phyloP scores from a whole-genome alignment of 1,140 invertebrate genomes.

The Heliconius himera region DNA sequence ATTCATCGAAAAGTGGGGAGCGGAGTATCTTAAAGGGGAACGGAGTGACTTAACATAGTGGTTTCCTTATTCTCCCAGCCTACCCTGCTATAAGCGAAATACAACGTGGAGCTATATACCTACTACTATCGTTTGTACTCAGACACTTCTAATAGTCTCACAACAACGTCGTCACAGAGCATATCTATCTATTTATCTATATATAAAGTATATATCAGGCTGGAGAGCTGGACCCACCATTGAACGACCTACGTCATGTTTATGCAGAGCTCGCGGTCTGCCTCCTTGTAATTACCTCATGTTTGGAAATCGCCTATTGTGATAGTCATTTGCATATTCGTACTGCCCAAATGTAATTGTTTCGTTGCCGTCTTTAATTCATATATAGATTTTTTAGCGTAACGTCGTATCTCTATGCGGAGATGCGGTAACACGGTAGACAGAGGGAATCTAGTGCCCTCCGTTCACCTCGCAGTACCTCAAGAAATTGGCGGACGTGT shows the following conservation, averaged over 20 bases:
- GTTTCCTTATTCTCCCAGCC: too few relatives aligned
- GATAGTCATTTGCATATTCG: conserved; percentile 7
- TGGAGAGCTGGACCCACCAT: background rate
- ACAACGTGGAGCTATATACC: too few relatives aligned
- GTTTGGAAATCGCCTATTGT: conserved; percentile 13
- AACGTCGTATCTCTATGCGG: too few relatives aligned
- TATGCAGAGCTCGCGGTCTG: conserved; percentile 13
- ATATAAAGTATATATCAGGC: background rate
- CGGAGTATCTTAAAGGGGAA: too few relatives aligned
- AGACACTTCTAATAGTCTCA: background rate
- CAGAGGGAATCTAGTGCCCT: too few relatives aligned
- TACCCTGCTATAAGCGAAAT: too few relatives aligned
- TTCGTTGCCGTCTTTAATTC: background rate
- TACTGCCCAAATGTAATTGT: background rate
- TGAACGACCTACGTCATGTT: conserved; percentile 8
- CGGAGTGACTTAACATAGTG: too few relatives aligned
- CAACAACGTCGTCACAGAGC: background rate
- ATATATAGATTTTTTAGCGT: background rate
- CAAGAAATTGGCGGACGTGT: too few relatives aligned
- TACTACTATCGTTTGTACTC: background rate
- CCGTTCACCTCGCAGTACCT: too few relatives aligned
- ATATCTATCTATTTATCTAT: background rate
- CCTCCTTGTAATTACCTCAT: conserved; percentile 18
- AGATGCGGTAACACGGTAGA: too few relatives aligned
- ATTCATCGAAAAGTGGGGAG: too few relatives aligned